Evolutionary conservation across 2,113 vertebrate species (phyloP).

Genomic region (Tragelaphus imberbis): DNA sequence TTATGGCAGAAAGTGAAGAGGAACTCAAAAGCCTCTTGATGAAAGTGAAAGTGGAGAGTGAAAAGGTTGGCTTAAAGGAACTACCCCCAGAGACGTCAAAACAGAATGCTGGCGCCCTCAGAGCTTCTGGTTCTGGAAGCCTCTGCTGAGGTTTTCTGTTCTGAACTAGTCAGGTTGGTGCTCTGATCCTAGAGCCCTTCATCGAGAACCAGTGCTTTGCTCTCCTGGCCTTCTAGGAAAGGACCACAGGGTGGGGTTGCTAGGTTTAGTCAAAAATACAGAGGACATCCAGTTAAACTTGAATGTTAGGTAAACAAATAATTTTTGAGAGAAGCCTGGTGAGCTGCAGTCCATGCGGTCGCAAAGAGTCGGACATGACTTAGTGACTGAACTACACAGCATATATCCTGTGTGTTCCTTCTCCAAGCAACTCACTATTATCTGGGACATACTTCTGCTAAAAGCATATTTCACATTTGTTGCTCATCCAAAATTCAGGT

Average conservation of each 20-base stretch:
- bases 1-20: no score
- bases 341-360: neutral
- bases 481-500: neutral
- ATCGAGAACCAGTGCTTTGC: neutral
- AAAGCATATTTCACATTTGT: neutral
- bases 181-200: neutral
- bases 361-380: accelerated
- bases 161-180: neutral
- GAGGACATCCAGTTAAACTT: neutral
- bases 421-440: neutral
- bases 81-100: neutral
- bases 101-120: neutral
- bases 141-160: neutral
- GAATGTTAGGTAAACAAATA: neutral
- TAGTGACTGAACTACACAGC: neutral
- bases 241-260: neutral
- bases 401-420: neutral
- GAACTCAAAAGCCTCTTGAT: no score
- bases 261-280: neutral
- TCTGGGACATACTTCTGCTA: neutral
- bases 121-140: neutral
- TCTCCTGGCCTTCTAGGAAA: neutral
- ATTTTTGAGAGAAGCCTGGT: neutral
- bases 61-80: no score
- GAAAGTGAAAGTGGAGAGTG: no score